Evolutionary conservation across 2,113 vertebrate species (phyloP), one percentile per base, ranked within the genome.

Genomic region (Phyllostomus discolor): DNA sequence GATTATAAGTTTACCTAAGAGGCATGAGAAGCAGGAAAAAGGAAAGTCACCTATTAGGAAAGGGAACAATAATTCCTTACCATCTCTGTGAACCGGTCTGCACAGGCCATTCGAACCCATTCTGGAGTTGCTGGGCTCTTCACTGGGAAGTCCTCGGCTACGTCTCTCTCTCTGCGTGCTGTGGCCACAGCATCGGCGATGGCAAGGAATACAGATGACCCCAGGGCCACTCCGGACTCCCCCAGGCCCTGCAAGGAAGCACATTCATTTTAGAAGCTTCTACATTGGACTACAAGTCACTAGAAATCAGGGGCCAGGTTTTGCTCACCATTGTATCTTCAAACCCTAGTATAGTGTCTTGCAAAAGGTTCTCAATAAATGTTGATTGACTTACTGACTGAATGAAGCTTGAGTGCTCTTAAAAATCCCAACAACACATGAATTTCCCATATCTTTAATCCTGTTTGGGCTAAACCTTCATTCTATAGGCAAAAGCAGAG

Each of bases 191-290:
- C 99, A 20, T 99, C 99, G 87, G 97, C 95, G 73, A 99, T 99
- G 90, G 99, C 99, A 50, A 99, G 99, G 98, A 99, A 99, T 54
- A 99, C 99, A 0, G 99, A 98, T 10, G 98, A 98, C 26, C 98
- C 99, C 81, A 99, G 97, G 97, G 98, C 99, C 76, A 99, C 72
- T 0, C 96, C 73, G 0, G 99, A 98, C 76, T 99, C 98, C 0
- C 99, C 99, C 0, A 99, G 97, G 4, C 99, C 99, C 99, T 99
- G 83, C 1, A 91, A 80, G 59, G 57, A 73, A 84, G 80, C 9
- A 80, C 33, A 91, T 84, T 64, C 66, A 31, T 88, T 73, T 84
- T 38, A 85, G 81, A 82, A 72, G 33, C 3, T 35, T 79, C 62
- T 50, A 16, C 2, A 62, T 26, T 22, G 48, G 33, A 72, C 2